These are phyloP conservation scores for Cryptotermes secundus DNA, from an alignment of 1,140 invertebrate species.

Conservation along the genomic window DNA sequence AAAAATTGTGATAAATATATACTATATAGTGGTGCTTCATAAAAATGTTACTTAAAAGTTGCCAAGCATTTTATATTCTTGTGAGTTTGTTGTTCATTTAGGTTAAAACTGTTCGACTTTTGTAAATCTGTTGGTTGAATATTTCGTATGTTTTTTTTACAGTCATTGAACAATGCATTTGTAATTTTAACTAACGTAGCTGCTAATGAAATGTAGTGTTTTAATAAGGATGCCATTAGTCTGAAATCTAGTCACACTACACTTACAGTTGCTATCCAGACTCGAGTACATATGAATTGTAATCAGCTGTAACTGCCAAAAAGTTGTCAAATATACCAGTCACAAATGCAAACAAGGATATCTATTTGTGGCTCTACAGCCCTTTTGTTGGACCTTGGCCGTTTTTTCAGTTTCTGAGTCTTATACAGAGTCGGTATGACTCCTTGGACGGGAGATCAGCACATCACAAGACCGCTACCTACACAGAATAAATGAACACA, in stretches of 20 bases:
- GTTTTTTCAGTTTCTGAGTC: too few species aligned
- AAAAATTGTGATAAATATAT: not conserved
- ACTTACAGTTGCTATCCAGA: not conserved
- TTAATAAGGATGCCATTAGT: not conserved
- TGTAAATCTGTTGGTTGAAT: not conserved
- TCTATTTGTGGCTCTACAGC: too few species aligned
- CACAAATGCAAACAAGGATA: too few species aligned
- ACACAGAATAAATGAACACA: too few species aligned
- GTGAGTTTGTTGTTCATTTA: not conserved
- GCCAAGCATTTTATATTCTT: not conserved
- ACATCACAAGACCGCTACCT: too few species aligned
- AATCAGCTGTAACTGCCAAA: not conserved
- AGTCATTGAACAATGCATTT: not conserved
- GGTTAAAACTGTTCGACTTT: not conserved
- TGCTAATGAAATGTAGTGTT: not conserved
- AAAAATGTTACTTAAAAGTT: not conserved
- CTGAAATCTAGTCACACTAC: constrained; percentile 10
- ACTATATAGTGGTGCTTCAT: not conserved
- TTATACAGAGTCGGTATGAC: too few species aligned
- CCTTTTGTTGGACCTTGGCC: too few species aligned
- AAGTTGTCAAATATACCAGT: constrained; percentile 9
- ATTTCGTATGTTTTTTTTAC: not conserved
- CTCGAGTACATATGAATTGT: not conserved
- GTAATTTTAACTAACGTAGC: too few species aligned
- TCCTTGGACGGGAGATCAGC: too few species aligned